Base-by-base conservation (phyloP, 2,113 vertebrate genomes). In the Albula goreensis region DNA sequence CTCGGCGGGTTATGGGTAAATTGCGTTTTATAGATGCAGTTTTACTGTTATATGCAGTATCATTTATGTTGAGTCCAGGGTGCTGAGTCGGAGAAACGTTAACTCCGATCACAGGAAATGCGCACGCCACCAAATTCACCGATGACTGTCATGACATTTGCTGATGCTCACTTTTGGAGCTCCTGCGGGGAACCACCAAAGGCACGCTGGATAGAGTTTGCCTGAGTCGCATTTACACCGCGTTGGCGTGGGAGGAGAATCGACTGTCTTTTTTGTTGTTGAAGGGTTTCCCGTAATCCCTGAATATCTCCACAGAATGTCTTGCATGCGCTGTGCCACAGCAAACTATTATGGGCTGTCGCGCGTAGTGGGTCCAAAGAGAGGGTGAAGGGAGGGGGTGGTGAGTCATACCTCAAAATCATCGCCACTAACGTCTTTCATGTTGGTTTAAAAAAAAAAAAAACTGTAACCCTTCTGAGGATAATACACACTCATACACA, bases 381-480 rank as follows among this genome's bases (percentile, higher is more conserved):
- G 63, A 70, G 63, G 57, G 57, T 60, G 8, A 63, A 63, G 60
- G 60, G 60, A 63, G 17, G 17, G 70, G 70, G 70, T 74, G 70
- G 25, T 74, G 70, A 74, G 70, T 95, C 93, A 95, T 94, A 88
- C 81, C 63, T 89, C 90, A 91, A 93, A 93, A 90, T 88, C 70
- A 4, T 31, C 31, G n/a, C 70, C n/a, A 31, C n/a, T 10, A 74
- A 31, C 17, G 8, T n/a, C n/a, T 25, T 31, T 56, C 12, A 41
- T 41, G 31, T 41, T 41, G 31, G 31, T 41, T 41, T 41, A 41
- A 41, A 41, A 41, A 41, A 41, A 41, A 41, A 41, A 41, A 41
- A 41, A 41, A 66, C 5, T 7, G 3, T 6, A 15, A 60, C 17
- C 56, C 17, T 60, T 60, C 3, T 66, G 60, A 19, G 57, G 57